Evolutionary conservation across 23 tunicate species (phyloP).

Genomic region (Trididemnum miniatum): DNA sequence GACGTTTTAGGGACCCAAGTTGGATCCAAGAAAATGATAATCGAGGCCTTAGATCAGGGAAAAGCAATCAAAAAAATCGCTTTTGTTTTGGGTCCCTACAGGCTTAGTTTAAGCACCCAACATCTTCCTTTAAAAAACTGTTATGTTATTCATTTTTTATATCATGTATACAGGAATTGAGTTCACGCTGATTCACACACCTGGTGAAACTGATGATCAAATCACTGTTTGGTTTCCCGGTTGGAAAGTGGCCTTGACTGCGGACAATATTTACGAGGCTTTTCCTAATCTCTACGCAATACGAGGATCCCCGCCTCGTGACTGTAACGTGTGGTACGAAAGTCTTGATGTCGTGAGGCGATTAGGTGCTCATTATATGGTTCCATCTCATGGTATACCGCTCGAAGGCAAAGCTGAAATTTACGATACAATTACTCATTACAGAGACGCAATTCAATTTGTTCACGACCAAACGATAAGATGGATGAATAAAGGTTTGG

Average conservation of each 20-base stretch:
- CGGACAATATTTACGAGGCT: constrained; percentile 81
- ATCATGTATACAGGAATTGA: background rate
- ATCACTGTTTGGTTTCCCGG: constrained; percentile 83
- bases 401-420: constrained; percentile 51
- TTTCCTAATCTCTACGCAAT: constrained; percentile 96
- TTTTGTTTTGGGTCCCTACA: no score
- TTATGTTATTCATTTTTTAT: no score
- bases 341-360: constrained; percentile 59
- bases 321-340: constrained; percentile 47
- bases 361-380: constrained; percentile 55
- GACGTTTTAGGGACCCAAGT: no score
- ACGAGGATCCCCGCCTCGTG: constrained; percentile 74
- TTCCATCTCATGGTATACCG: constrained; percentile 65
- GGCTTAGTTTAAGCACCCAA: no score
- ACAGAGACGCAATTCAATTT: constrained; percentile 84
- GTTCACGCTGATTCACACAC: constrained; percentile 76
- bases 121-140: no score
- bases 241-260: constrained; percentile 57
- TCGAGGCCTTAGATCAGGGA: no score
- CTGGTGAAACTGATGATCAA: constrained; percentile 97
- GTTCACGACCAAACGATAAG: constrained; percentile 89
- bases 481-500: constrained; percentile 42
- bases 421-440: constrained; percentile 49
- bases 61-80: no score
- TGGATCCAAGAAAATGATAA: no score